These are phyloP conservation scores for Myotis pilosus DNA, from an alignment of 2,797 vertebrate genomes.

Conservation along the genomic window DNA sequence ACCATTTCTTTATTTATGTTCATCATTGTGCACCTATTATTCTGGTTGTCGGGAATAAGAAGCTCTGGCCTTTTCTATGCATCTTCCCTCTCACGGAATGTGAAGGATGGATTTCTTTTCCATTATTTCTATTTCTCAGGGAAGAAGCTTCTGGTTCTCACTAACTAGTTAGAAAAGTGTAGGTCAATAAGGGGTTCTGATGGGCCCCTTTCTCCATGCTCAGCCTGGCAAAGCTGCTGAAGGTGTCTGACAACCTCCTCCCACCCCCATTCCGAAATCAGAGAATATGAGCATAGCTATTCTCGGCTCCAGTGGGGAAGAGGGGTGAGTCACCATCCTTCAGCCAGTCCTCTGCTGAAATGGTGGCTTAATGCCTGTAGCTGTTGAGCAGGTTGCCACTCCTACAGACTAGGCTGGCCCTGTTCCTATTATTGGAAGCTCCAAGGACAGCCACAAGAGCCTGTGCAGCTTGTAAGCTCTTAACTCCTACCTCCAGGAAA, in stretches of 20 bases:
- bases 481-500: not conserved
- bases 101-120: not conserved
- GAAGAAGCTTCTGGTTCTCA: not conserved
- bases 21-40: not conserved
- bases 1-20: not conserved
- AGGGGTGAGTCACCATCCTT: not conserved
- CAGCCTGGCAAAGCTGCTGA: not conserved
- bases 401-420: not conserved
- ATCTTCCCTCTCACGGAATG: not conserved
- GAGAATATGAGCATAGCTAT: not conserved
- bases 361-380: not conserved
- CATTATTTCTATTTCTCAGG: not conserved
- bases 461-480: not conserved
- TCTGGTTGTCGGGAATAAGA: not conserved
- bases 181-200: not conserved
- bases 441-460: not conserved
- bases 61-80: not conserved
- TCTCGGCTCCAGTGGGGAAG: not conserved
- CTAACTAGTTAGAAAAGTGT: not conserved
- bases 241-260: not conserved
- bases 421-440: not conserved
- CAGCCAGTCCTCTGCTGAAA: not conserved
- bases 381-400: not conserved
- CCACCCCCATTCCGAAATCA: not conserved
- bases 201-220: not conserved